These are phyloP conservation scores for Germaria angustata DNA, from an alignment of 2,888 invertebrate genomes.

Conservation along the genomic window DNA sequence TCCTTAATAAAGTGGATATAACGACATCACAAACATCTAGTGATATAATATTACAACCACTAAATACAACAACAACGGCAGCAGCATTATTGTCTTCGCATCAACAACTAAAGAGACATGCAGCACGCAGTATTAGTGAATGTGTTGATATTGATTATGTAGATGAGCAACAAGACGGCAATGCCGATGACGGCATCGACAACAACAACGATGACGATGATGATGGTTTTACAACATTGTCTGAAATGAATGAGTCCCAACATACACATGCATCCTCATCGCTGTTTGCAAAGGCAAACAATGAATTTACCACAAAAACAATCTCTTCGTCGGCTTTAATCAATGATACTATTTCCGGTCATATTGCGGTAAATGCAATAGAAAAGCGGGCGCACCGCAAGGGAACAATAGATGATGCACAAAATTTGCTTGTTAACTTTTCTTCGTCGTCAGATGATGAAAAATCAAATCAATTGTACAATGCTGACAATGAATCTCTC, in stretches of 20 bases:
- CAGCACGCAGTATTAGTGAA: constrained; percentile 77
- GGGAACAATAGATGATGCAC: constrained; percentile 38
- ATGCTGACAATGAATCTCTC: constrained; percentile 80
- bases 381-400: constrained; percentile 40
- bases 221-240: constrained; percentile 78
- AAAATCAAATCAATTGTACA: constrained; percentile 79
- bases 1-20: constrained; percentile 26
- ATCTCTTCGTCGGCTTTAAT: constrained; percentile 49
- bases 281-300: constrained; percentile 63
- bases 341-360: constrained; percentile 61
- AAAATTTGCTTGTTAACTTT: constrained; percentile 60
- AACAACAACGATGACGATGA: constrained; percentile 74
- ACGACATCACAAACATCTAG: constrained; percentile 63
- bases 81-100: constrained; percentile 35
- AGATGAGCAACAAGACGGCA: constrained; percentile 68
- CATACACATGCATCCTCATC: constrained; percentile 71
- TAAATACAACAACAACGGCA: constrained; percentile 32
- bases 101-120: constrained; percentile 62
- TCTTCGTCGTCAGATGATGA: constrained; percentile 74
- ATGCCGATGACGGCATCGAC: constrained; percentile 69
- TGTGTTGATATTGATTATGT: constrained; percentile 72
- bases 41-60: constrained; percentile 56
- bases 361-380: constrained; percentile 52
- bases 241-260: constrained; percentile 78
- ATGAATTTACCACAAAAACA: constrained; percentile 70